phyloP scores from a whole-genome alignment of 2,888 invertebrate genomes.

The Hololepta plana region DNA sequence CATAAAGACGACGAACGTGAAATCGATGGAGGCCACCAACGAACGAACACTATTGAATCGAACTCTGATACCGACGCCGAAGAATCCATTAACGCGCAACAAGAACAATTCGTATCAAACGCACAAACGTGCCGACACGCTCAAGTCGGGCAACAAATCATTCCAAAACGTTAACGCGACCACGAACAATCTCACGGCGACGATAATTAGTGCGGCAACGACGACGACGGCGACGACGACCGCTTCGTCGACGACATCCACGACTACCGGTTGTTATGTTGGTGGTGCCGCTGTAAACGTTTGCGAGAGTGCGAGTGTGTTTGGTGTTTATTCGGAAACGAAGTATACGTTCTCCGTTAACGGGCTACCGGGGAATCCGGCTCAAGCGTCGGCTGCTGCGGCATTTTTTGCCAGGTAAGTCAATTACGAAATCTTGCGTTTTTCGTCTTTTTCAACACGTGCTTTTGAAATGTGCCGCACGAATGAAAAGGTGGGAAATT shows the following conservation, averaged over 20 bases:
- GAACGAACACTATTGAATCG: too few relatives aligned
- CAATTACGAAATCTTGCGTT: constrained; percentile 7
- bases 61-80: too few relatives aligned
- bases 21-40: too few relatives aligned
- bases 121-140: too few relatives aligned
- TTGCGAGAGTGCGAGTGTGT: constrained; percentile 18
- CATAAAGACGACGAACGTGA: too few relatives aligned
- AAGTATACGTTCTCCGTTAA: constrained; percentile 36
- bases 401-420: constrained; percentile 41
- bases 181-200: constrained; percentile 4
- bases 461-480: not conserved
- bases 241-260: constrained; percentile 2
- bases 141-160: constrained; percentile 3
- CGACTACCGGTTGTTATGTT: constrained; percentile 12
- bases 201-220: too few relatives aligned
- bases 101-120: too few relatives aligned
- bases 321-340: constrained; percentile 28
- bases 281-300: constrained; percentile 12
- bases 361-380: constrained; percentile 30
- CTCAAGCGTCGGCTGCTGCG: constrained; percentile 37
- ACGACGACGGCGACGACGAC: too few relatives aligned
- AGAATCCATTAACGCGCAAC: too few relatives aligned
- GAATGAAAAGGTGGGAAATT: too few relatives aligned
- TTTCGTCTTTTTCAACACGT: constrained; percentile 2
- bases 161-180: too few relatives aligned